Evolutionary conservation across 2,888 invertebrate genomes (phyloP).

Genomic region (Hedya salicella): DNA sequence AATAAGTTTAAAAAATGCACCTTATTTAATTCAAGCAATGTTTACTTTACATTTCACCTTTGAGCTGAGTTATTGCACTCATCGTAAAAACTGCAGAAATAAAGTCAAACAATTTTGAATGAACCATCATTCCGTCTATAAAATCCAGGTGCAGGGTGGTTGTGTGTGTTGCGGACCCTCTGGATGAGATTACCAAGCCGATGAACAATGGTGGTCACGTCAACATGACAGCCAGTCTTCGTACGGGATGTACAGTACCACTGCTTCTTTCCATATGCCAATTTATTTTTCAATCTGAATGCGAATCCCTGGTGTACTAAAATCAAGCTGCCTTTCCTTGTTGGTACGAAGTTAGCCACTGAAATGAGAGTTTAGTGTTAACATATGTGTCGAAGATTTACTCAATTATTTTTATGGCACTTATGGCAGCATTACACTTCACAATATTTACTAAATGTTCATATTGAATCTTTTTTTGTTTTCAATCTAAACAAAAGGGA

Average conservation of each 20-base stretch:
- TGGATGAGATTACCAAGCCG: constrained; percentile 64
- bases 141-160: constrained; percentile 73
- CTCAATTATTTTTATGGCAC: too few species aligned
- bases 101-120: constrained; percentile 67
- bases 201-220: constrained; percentile 68
- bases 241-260: constrained; percentile 77
- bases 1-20: too few species aligned
- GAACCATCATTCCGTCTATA: constrained; percentile 72
- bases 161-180: constrained; percentile 70
- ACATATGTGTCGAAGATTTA: neutral
- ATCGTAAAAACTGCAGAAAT: too few species aligned
- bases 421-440: too few species aligned
- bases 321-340: constrained; percentile 72
- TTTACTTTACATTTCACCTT: too few species aligned
- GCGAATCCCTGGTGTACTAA: constrained; percentile 74
- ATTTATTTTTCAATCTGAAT: constrained; percentile 74
- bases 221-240: constrained; percentile 75
- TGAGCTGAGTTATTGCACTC: too few species aligned
- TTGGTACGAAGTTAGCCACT: constrained; percentile 76
- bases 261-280: constrained; percentile 78
- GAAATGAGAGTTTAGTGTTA: constrained; percentile 54
- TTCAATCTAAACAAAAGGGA: too few species aligned
- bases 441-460: too few species aligned
- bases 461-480: too few species aligned
- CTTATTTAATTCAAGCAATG: too few species aligned